These are phyloP conservation scores for Ibidorhyncha struthersii DNA, from an alignment of 2,113 vertebrate genomes.

Conservation along the genomic window DNA sequence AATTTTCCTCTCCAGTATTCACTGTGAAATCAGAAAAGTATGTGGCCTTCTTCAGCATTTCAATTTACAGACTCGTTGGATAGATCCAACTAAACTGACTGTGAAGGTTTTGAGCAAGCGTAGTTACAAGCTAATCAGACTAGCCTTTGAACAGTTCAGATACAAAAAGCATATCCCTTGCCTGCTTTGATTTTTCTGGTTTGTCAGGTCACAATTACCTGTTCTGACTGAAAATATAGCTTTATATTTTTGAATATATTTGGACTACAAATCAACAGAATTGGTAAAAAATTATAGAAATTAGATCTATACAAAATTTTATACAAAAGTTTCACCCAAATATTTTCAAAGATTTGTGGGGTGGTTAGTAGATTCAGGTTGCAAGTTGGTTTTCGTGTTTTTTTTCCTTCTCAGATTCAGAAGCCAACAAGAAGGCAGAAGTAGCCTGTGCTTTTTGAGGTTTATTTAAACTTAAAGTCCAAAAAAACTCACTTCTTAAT, in stretches of 20 bases:
- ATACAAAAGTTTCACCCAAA: background rate
- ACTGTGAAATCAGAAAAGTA: background rate
- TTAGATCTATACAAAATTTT: background rate
- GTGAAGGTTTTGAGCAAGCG: background rate
- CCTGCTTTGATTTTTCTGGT: background rate
- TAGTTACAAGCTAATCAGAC: background rate
- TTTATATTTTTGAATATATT: background rate
- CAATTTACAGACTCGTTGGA: background rate
- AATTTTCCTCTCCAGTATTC: background rate
- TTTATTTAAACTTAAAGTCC: background rate
- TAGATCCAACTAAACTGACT: background rate
- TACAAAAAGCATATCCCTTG: fast-evolving
- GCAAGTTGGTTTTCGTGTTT: background rate
- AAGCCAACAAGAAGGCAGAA: background rate
- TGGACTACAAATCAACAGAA: background rate
- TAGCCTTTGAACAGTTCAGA: background rate
- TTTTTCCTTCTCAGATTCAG: background rate
- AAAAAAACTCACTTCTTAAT: background rate
- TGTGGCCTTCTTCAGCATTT: background rate
- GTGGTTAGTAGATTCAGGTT: background rate
- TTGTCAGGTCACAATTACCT: background rate
- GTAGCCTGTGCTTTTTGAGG: background rate
- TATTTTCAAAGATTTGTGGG: background rate
- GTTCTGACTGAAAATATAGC: background rate
- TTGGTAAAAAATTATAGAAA: background rate